Percentiles rank a stretch among this genome's conserved stretches.
Evolutionary conservation across 2,888 invertebrate species (phyloP).

Genomic region (Onchidella celtica): DNA sequence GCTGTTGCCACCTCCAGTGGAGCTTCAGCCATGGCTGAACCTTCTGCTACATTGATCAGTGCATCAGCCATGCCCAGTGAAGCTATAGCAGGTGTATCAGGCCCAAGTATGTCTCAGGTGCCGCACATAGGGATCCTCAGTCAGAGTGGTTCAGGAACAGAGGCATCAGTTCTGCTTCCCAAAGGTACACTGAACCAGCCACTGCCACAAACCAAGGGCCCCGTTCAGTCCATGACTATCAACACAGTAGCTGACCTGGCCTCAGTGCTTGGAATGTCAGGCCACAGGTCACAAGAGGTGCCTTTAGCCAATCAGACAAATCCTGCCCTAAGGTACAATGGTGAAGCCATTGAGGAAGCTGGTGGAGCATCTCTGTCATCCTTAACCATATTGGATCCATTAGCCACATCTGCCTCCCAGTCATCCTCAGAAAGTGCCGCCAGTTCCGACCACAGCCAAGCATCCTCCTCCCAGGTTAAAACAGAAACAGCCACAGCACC

Average conservation of each 20-base stretch:
- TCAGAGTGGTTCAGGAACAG: neutral
- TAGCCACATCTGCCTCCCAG: conserved; percentile 16
- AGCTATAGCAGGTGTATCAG: conserved; percentile 8
- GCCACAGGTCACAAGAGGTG: neutral
- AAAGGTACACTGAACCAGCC: neutral
- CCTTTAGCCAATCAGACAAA: conserved; percentile 22
- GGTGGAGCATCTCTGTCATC: conserved; percentile 22
- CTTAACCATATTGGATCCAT: conserved; percentile 11
- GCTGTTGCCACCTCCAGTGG: neutral
- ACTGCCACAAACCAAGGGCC: neutral
- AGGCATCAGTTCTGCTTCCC: neutral
- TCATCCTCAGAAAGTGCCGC: neutral
- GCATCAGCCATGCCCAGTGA: neutral
- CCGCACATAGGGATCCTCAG: conserved; percentile 7
- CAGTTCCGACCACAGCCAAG: conserved; percentile 4
- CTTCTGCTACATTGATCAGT: neutral
- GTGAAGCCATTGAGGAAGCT: neutral
- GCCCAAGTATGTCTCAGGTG: neutral
- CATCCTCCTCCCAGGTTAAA: conserved; percentile 24
- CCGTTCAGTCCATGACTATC: neutral
- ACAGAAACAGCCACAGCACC: conserved; percentile 11
- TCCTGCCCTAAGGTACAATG: neutral
- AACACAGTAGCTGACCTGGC: conserved; percentile 3
- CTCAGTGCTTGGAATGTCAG: neutral
- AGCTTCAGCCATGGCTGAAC: neutral